phyloP scores from a whole-genome alignment of 1,140 invertebrate species.

The Nixonia krombeini region DNA sequence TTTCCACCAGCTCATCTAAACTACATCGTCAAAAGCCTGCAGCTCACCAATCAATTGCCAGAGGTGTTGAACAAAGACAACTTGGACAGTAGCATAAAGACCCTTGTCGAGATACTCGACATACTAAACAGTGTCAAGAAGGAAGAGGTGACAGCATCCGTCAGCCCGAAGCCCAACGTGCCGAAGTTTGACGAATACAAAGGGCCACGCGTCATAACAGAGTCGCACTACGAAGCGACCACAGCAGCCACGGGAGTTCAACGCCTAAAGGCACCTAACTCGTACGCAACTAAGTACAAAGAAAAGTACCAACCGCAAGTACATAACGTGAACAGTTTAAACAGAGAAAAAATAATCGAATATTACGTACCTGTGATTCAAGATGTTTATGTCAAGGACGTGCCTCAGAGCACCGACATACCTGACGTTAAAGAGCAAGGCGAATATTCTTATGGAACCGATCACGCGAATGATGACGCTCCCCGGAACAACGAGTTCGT shows the following conservation, averaged over 20 bases:
- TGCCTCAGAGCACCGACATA: constrained; percentile 8
- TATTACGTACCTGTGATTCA: constrained; percentile 60
- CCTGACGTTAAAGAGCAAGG: constrained; percentile 30
- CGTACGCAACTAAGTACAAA: constrained; percentile 24
- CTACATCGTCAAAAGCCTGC: constrained; percentile 73
- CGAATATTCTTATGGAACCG: constrained; percentile 52
- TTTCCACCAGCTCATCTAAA: constrained; percentile 40
- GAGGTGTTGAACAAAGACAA: constrained; percentile 82
- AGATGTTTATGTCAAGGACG: constrained; percentile 49
- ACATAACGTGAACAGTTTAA: constrained; percentile 5
- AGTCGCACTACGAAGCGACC: constrained; percentile 57
- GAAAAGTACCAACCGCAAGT: constrained; percentile 16
- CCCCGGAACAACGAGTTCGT: constrained; percentile 46
- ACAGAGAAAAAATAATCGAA: constrained; percentile 53
- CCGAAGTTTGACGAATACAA: constrained; percentile 40
- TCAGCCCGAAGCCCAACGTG: neutral
- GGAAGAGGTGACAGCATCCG: constrained; percentile 8
- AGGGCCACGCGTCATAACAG: constrained; percentile 61
- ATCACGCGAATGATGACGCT: constrained; percentile 52
- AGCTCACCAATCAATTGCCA: constrained; percentile 80
- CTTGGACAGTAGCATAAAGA: constrained; percentile 83
- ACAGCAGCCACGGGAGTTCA: constrained; percentile 37
- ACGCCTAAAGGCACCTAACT: neutral
- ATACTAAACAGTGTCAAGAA: constrained; percentile 72
- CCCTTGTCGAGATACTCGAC: constrained; percentile 80